Evolutionary conservation across 53 echinoderm and acorn worm species (phyloP), one percentile per base, ranked within the genome.

Genomic region (Astropecten irregularis): DNA sequence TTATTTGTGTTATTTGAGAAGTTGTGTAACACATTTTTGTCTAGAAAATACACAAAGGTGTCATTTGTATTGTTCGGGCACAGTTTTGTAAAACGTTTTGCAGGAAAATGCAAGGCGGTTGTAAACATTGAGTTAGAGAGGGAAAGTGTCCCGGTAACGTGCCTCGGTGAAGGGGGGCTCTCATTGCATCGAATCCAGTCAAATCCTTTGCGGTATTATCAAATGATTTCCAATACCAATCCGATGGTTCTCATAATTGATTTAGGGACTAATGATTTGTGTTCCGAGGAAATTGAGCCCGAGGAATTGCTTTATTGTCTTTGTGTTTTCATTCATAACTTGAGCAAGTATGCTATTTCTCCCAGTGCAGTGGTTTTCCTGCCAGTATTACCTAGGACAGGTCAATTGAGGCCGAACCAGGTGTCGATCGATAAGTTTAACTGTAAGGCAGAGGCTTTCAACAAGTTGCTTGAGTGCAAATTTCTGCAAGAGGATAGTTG

Each of bases 311-410:
- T 10, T 30, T 27, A 25, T 3, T 40, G 46, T 9, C 47, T 82
- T 48, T 63, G 82, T 63, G 9, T 1, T 23, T 63, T 82, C 23
- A 18, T 47, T 16, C 14, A 49, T 0, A 18, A 23, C 14, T 59
- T 82, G 4, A 11, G 18, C 18, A 30, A 8, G 18, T 33, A 44
- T 21, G 82, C 49, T 25, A 19, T 82, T 48, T 13, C 28, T 44
- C 47, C 82, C 0, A n/a, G 27, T 2, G 82, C 51, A 8, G 50
- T 65, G 7, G 47, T 82, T 3, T 46, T 82, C 19, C 64, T 82
- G 2, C 82, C 82, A 11, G 82, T 82, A 15, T 40, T 82, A 10
- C 82, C 82, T 3, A 65, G 82, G 2, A 46, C 61, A 10, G 79
- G 57, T 18, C 20, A 40, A 2, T 19, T 68, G 42, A 44, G 68